These are phyloP conservation scores for Tetrao urogallus DNA, from an alignment of 2,113 vertebrate species.

Conservation along the genomic window DNA sequence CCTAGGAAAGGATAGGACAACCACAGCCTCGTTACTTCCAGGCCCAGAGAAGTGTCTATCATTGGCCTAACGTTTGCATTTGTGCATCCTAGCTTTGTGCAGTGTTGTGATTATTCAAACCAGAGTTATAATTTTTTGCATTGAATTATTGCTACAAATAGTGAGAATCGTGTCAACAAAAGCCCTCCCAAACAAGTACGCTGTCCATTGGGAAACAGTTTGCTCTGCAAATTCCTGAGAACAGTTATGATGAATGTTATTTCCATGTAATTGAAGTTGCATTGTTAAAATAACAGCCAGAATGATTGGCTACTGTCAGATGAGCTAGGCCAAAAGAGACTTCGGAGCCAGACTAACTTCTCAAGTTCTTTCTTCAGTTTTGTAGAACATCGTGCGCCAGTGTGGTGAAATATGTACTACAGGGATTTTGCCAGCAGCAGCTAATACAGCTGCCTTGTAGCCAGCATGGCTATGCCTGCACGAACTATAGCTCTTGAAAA, in stretches of 20 bases:
- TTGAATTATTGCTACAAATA: not conserved
- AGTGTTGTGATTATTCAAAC: not conserved
- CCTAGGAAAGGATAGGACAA: not conserved
- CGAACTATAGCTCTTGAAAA: not conserved
- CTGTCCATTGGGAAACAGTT: not conserved
- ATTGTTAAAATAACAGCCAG: slow-evolving; percentile 26
- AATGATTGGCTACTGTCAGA: slow-evolving; percentile 13
- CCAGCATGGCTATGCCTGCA: not conserved
- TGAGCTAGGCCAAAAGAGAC: not conserved
- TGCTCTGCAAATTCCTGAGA: not conserved
- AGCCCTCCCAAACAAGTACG: not conserved
- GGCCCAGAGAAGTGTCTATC: not conserved
- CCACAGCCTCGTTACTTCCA: not conserved
- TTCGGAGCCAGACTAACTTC: not conserved
- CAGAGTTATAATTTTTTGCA: not conserved
- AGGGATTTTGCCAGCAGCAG: not conserved
- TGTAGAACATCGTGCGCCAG: not conserved
- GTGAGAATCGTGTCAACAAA: not conserved
- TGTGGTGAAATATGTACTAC: slow-evolving; percentile 10
- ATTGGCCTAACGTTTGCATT: not conserved
- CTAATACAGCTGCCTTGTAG: not conserved
- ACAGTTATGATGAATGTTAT: not conserved
- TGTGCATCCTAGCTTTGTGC: not conserved
- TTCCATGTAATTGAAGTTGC: not conserved
- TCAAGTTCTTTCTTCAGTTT: not conserved